A percentile compares a stretch with the other conserved stretches of the same genome.
phyloP scores from a whole-genome alignment of 2,888 invertebrate genomes.

The Melieria picta region DNA sequence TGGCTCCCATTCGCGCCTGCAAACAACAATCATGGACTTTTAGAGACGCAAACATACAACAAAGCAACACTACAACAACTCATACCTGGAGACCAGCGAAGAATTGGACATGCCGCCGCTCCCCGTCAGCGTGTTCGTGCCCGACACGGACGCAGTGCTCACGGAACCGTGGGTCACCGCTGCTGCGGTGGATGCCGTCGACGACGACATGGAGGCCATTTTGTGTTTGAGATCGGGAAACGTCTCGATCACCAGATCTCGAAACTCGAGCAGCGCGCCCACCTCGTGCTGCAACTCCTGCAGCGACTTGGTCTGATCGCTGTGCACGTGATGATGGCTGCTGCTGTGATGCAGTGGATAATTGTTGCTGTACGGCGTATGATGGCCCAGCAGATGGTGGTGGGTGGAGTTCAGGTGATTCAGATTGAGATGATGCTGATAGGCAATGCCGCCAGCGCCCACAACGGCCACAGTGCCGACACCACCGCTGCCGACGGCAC shows the following conservation, averaged over 20 bases:
- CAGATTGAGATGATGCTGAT: slow-evolving; percentile 54
- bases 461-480: slow-evolving; percentile 54
- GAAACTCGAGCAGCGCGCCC: slow-evolving; percentile 88
- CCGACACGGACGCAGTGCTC: slow-evolving; percentile 40
- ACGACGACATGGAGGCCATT: slow-evolving; percentile 76
- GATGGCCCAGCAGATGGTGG: slow-evolving; percentile 54
- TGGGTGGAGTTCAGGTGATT: slow-evolving; percentile 52
- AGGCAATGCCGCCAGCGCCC: slow-evolving; percentile 47
- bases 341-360: slow-evolving; percentile 66
- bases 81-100: slow-evolving; percentile 62
- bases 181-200: slow-evolving; percentile 48
- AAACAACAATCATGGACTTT: neutral
- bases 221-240: slow-evolving; percentile 91
- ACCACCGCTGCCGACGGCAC: slow-evolving; percentile 35
- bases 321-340: slow-evolving; percentile 77
- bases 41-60: neutral
- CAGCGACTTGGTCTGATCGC: slow-evolving; percentile 89
- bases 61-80: neutral
- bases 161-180: slow-evolving; percentile 38
- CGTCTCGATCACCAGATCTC: slow-evolving; percentile 93
- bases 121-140: slow-evolving; percentile 58
- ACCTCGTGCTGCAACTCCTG: slow-evolving; percentile 95
- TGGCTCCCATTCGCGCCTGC: slow-evolving; percentile 80
- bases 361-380: slow-evolving; percentile 57
- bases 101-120: slow-evolving; percentile 55